Conservation (phyloP, 2,888 invertebrate species). For the Muschampia plurimacula region DNA sequence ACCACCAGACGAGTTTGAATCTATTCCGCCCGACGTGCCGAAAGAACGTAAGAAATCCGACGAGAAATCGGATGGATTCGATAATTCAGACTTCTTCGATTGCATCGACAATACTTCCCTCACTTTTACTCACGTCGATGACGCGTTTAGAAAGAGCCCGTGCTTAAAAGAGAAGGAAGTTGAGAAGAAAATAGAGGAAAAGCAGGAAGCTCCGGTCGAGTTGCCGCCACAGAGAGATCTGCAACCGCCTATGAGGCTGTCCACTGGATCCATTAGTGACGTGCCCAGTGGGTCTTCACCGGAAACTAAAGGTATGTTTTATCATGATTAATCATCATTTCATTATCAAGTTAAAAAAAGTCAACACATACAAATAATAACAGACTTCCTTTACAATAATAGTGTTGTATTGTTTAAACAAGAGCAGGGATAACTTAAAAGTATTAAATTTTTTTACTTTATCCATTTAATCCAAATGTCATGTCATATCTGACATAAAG, state of each 20-base stretch:
- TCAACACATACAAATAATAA: too few species aligned
- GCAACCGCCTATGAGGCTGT: slow-evolving; percentile 80
- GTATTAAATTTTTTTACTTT: too few species aligned
- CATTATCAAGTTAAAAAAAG: too few species aligned
- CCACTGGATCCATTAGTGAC: slow-evolving; percentile 87
- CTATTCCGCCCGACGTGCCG: slow-evolving; percentile 75
- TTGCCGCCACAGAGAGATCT: slow-evolving; percentile 57
- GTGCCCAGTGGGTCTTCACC: slow-evolving; percentile 88
- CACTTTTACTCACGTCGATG: slow-evolving; percentile 80
- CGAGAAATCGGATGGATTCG: slow-evolving; percentile 82
- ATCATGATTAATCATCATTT: neutral
- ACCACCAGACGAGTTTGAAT: slow-evolving; percentile 83
- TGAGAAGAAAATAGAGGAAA: slow-evolving; percentile 62
- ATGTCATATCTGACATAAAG: too few species aligned
- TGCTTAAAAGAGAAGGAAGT: slow-evolving; percentile 72
- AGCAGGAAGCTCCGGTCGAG: slow-evolving; percentile 59
- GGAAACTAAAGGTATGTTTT: slow-evolving; percentile 82
- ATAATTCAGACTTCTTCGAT: slow-evolving; percentile 82
- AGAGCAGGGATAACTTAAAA: too few species aligned
- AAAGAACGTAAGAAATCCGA: slow-evolving; percentile 82
- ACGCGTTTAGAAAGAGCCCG: slow-evolving; percentile 81
- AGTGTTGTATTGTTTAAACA: too few species aligned
- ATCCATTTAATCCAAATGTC: too few species aligned
- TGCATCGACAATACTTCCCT: slow-evolving; percentile 82
- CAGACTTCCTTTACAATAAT: too few species aligned